Conservation (phyloP, 2,113 vertebrate species). For the Brachyistius frenatus region DNA sequence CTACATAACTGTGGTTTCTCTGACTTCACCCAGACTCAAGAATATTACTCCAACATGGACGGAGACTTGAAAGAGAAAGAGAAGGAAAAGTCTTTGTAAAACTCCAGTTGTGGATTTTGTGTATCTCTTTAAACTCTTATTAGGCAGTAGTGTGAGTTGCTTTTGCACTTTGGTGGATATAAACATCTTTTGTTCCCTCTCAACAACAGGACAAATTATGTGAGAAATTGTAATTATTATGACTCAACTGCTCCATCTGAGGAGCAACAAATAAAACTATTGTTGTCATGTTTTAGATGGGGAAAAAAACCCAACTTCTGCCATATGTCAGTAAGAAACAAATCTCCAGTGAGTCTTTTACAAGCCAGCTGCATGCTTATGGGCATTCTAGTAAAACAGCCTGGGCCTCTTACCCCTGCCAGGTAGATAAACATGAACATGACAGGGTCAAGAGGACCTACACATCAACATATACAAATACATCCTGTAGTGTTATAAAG, state of each 20-base stretch:
- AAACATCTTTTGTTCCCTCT: conserved; percentile 12
- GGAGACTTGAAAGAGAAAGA: not conserved
- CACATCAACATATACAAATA: not conserved
- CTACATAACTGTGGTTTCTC: conserved; percentile 76
- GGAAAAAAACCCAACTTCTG: conserved; percentile 1
- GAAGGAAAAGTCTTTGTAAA: conserved; percentile 6
- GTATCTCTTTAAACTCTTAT: not conserved
- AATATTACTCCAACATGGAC: conserved; percentile 35
- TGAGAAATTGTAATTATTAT: conserved; percentile 18
- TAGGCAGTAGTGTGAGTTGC: not conserved
- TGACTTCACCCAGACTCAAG: conserved; percentile 40
- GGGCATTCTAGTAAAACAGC: conserved; percentile 65
- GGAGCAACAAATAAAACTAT: conserved; percentile 27
- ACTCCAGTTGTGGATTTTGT: not conserved
- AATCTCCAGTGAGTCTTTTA: conserved; percentile 56
- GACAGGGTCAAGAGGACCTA: conserved; percentile 13
- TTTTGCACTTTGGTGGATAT: conserved; percentile 5
- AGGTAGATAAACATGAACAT: conserved; percentile 54
- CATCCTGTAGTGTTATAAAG: not conserved
- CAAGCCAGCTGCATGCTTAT: conserved; percentile 57
- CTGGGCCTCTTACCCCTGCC: conserved; percentile 26
- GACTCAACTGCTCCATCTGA: conserved; percentile 38
- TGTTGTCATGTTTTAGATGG: conserved; percentile 7
- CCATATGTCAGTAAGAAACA: conserved; percentile 29
- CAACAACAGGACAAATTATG: conserved; percentile 29